Evolutionary conservation across 2,888 invertebrate species (phyloP), one percentile per base, ranked within the genome.

Genomic region (Dryobota labecula): DNA sequence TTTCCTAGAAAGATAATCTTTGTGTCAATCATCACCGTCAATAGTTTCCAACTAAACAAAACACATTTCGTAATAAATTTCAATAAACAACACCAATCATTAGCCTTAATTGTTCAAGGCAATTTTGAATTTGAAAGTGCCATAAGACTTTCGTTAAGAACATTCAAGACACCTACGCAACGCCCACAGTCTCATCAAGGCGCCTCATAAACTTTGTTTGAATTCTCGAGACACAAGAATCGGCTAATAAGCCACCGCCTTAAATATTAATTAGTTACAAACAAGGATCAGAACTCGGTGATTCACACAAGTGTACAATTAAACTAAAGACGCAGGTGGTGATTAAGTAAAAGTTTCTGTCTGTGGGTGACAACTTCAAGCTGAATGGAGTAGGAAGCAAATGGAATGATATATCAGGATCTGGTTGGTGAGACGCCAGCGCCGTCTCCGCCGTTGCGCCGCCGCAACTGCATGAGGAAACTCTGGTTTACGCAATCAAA

Each of bases 291-390:
- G 70, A 81, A 80, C 72, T 80, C 69, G 66, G 64, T 73, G 66
- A 84, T 65, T 83, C 81, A 80, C 70, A 84, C 83, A 87, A 84
- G 70, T 82, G 76, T 77, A 76, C 84, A 83, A 84, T 86, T 82
- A 80, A 86, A 84, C 83, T 84, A 76, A 70, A 77, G 80, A 82
- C 86, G 78, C 90, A 89, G 90, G 89, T 90, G 89, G 87, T 89
- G 88, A 91, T 89, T 88, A 88, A 87, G 86, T 88, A 87, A 87
- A 92, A 91, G 86, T 91, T 92, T 86, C 78, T 78, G 68, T 78
- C 71, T 72, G 56, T 78, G 76, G 80, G 77, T 80, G 83, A 80
- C 83, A 81, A 57, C 70, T 75, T 69, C 63, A 76, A 75, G 71
- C 69, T 78, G 71, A 66, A 63, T 69, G 79, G 63, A 80, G 36